A percentile compares a stretch with the other conserved stretches of the same genome.
Evolutionary conservation across 2,113 vertebrate genomes (phyloP).

Genomic region (Coptodon bakossiorum): DNA sequence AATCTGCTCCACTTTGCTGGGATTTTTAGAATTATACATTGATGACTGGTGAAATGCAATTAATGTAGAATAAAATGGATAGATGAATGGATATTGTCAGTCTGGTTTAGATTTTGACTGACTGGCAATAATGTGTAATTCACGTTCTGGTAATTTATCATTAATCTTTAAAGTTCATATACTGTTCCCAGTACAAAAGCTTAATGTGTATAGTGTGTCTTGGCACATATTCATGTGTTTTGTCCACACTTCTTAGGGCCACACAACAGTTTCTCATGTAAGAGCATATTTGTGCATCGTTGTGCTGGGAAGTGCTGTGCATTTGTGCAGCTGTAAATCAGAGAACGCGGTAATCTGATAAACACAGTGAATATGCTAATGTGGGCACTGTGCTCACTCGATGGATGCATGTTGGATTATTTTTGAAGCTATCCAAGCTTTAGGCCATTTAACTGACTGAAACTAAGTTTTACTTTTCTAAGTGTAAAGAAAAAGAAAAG

Average conservation of each 20-base stretch:
- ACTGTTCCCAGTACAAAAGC: background rate
- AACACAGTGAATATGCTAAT: background rate
- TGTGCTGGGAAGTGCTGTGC: background rate
- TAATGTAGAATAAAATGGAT: background rate
- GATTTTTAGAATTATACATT: background rate
- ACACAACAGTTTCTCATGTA: background rate
- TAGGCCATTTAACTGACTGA: background rate
- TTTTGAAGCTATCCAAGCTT: background rate
- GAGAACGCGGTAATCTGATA: background rate
- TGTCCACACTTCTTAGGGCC: background rate
- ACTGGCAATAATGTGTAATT: background rate
- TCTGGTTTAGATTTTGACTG: background rate
- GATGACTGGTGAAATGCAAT: background rate
- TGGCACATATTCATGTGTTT: background rate
- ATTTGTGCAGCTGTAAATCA: background rate
- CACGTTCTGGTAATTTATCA: background rate
- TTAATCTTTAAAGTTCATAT: background rate
- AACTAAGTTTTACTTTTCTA: background rate
- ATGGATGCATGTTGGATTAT: background rate
- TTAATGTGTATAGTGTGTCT: background rate
- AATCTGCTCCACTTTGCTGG: background rate
- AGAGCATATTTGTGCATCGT: background rate
- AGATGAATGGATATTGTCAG: background rate
- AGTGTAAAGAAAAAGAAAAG: background rate
- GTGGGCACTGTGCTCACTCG: background rate